Base-by-base conservation (phyloP, 2,888 invertebrate species). In the Hipparchia sbordonii region DNA sequence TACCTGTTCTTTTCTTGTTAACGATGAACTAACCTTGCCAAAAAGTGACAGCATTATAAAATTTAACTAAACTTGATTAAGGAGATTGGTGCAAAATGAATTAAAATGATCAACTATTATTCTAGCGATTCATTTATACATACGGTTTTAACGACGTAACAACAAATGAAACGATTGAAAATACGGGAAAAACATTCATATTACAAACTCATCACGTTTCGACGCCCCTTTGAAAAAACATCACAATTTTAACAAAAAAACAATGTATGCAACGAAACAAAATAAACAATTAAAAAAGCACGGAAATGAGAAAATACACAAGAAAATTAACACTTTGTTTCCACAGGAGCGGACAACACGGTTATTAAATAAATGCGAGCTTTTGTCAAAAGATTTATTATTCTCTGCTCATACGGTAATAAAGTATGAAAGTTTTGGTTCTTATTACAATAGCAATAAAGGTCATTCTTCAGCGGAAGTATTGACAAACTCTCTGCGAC, bases 311-410 rank as follows among this genome's bases (percentile, higher is more conserved):
- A 65, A 69, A 72, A 70, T 68, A 67, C 71, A 70, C 60, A 63
- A 74, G 72, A 75, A 75, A 65, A 73, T 73, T 68, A 71, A 75
- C 71, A 75, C 71, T 71, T 69, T 70, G 69, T 71, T 75, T 63
- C 57, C 71, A 57, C 73, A 59, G 63, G 46, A 12, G 68, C 73
- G 71, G 70, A 70, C 73, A 63, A 73, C 73, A 71, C 39, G 61
- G 69, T 75, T 73, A 71, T 73, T 75, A 73, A 75, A 75, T 75
- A 75, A 69, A 62, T 71, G 71, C 63, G 59, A 56, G 57, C 67
- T 74, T 71, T 71, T 54, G 73, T 73, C 71, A 73, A 75, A 75
- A 75, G 71, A 75, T 75, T 73, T 75, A 71, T 75, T 68, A 70
- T 72, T 72, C 59, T 70, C 67, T 1, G 61, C 39, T 13, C 39